Evolutionary conservation across 1,140 invertebrate genomes (phyloP).

Genomic region (Coelopa frigida): DNA sequence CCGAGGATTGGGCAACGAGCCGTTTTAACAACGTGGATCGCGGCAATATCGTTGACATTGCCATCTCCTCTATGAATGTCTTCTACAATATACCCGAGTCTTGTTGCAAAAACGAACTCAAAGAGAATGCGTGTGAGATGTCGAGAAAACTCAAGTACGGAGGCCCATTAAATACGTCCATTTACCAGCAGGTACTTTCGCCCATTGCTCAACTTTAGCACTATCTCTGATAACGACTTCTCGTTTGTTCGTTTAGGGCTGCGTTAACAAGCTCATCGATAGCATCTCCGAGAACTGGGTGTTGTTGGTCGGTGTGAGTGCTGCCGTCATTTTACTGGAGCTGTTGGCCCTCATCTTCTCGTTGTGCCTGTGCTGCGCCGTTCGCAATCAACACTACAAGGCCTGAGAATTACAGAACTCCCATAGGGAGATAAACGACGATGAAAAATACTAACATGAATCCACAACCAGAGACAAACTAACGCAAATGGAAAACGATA

Average conservation of each 20-base stretch:
- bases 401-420: conserved; percentile 53
- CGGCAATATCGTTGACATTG: conserved; percentile 39
- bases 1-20: conserved; percentile 62
- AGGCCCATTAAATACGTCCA: conserved; percentile 45
- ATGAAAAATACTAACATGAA: conserved; percentile 41
- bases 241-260: conserved; percentile 53
- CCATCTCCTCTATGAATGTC: conserved; percentile 37
- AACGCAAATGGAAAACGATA: too few species aligned
- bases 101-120: conserved; percentile 50
- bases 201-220: too few species aligned
- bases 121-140: conserved; percentile 45
- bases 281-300: conserved; percentile 54
- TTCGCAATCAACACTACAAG: conserved; percentile 62
- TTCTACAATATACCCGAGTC: conserved; percentile 54
- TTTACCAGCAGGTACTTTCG: conserved; percentile 50
- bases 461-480: too few species aligned
- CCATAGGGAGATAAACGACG: conserved; percentile 43
- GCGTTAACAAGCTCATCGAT: conserved; percentile 60
- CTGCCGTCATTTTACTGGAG: conserved; percentile 60
- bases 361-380: conserved; percentile 69
- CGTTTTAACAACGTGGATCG: conserved; percentile 49
- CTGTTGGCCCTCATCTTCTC: conserved; percentile 71
- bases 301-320: conserved; percentile 56
- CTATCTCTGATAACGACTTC: too few species aligned
- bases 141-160: conserved; percentile 48